Conservation (phyloP, 2,113 vertebrate species). For the Erythrocercus mccallii region DNA sequence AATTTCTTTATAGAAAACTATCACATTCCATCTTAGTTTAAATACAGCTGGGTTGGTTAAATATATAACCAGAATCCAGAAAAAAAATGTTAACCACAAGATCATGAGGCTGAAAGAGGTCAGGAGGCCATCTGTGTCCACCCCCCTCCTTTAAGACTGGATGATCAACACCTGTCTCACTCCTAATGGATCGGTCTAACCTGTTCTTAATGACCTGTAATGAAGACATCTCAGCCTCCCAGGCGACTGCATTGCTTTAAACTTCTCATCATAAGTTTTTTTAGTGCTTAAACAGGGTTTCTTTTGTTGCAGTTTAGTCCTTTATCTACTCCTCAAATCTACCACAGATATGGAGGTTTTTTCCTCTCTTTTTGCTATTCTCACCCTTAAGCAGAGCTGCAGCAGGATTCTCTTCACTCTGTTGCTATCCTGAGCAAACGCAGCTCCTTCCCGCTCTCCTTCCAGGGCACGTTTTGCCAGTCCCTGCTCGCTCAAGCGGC, state of each 20-base stretch:
- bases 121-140: constrained; percentile 15
- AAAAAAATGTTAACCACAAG: background rate
- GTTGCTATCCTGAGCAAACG: background rate
- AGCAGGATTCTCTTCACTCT: background rate
- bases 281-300: background rate
- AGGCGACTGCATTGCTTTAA: background rate
- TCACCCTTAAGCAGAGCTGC: background rate
- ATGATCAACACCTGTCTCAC: background rate
- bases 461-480: fast-evolving
- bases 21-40: background rate
- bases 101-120: constrained; percentile 26
- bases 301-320: background rate
- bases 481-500: background rate
- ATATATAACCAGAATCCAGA: background rate
- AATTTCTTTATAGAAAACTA: background rate
- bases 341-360: background rate
- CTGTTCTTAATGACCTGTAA: constrained; percentile 21
- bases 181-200: constrained; percentile 27
- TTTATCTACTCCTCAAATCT: background rate
- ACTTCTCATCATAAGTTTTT: background rate
- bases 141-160: constrained; percentile 2
- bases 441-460: background rate
- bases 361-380: background rate
- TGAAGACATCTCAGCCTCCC: constrained; percentile 5
- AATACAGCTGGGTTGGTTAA: background rate